phyloP scores from a whole-genome alignment of 2,113 vertebrate species.

The Muntiacus reevesi region DNA sequence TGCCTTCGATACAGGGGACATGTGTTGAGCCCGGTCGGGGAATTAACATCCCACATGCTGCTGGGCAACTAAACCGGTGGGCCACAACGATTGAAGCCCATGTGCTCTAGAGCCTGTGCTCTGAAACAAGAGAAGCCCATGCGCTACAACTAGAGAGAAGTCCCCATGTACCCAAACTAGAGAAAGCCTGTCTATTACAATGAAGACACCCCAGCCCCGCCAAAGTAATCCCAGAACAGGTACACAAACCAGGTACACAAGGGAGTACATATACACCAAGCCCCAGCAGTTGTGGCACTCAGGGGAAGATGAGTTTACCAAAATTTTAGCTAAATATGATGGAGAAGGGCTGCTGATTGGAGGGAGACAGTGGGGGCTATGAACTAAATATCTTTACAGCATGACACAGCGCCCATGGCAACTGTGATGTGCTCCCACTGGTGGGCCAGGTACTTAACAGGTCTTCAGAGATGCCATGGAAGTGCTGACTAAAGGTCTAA shows the following conservation, averaged over 20 bases:
- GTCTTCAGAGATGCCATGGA: neutral
- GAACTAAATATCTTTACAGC: rapidly evolving
- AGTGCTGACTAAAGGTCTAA: neutral
- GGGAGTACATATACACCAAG: neutral
- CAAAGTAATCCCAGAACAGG: neutral
- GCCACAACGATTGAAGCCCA: rapidly evolving
- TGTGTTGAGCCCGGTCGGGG: rapidly evolving
- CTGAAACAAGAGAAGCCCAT: neutral
- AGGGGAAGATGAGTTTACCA: neutral
- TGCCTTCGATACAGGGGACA: neutral
- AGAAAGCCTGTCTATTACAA: neutral
- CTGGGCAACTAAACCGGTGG: neutral
- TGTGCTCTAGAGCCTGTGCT: neutral
- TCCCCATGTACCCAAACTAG: neutral
- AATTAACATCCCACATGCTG: neutral
- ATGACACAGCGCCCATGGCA: rapidly evolving
- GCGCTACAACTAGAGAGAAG: too few relatives aligned
- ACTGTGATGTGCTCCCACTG: neutral
- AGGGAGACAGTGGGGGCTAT: neutral
- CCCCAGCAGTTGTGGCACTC: neutral
- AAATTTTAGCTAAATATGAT: neutral
- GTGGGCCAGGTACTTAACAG: neutral
- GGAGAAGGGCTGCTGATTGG: neutral
- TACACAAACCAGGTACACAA: neutral
- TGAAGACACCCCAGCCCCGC: neutral